phyloP scores from a whole-genome alignment of 2,113 vertebrate genomes.

The Aspidoscelis tigris region DNA sequence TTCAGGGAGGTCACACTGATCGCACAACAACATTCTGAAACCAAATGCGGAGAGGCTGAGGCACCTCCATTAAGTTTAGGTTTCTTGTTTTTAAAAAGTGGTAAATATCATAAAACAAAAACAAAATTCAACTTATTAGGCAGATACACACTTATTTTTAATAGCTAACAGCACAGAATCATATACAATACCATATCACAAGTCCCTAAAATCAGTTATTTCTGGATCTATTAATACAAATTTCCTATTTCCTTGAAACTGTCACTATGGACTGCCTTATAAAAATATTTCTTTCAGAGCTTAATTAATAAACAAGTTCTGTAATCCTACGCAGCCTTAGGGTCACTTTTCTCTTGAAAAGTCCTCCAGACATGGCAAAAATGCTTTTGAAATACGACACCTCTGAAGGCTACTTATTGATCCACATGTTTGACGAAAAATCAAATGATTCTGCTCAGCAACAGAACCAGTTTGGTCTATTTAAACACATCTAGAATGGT shows the following conservation, averaged over 20 bases:
- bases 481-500: background rate
- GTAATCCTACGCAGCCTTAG: background rate
- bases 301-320: background rate
- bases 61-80: background rate
- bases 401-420: background rate
- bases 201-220: background rate
- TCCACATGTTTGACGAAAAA: background rate
- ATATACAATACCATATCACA: conserved; percentile 3
- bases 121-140: conserved; percentile 53
- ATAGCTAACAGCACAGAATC: conserved; percentile 39
- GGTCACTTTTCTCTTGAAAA: background rate
- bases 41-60: background rate
- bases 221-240: background rate
- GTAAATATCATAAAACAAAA: conserved; percentile 36
- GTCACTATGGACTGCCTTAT: background rate
- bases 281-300: background rate
- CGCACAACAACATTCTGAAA: background rate
- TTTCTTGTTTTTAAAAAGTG: background rate
- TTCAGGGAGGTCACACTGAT: conserved; percentile 37
- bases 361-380: background rate
- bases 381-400: background rate
- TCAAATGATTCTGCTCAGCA: background rate
- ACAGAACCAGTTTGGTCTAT: background rate
- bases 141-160: conserved; percentile 25
- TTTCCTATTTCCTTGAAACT: background rate